These are phyloP conservation scores for Xiphophorus birchmanni DNA, from an alignment of 2,797 vertebrate species.

Conservation along the genomic window DNA sequence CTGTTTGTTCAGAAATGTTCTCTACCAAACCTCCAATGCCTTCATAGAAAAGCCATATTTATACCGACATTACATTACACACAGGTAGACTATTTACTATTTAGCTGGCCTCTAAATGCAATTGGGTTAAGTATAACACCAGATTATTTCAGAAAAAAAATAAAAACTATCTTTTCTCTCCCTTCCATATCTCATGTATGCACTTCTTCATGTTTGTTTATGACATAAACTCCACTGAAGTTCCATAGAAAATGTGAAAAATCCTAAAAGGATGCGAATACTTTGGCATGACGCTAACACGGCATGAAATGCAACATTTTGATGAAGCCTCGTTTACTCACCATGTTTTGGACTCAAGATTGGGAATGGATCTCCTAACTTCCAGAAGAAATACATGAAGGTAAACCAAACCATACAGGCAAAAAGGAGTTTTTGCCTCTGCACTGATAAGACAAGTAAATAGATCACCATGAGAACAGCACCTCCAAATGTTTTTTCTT, in stretches of 20 bases:
- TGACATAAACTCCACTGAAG: not conserved
- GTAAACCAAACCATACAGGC: slow-evolving; percentile 96
- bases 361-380: slow-evolving; percentile 96
- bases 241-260: not conserved
- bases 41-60: not conserved
- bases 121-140: not conserved
- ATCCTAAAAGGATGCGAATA: not conserved
- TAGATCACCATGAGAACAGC: not conserved
- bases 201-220: too few species aligned
- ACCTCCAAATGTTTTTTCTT: not conserved
- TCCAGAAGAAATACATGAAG: slow-evolving; percentile 99
- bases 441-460: slow-evolving; percentile 79
- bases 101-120: not conserved
- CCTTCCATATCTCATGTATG: not conserved
- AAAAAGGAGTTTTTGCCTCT: slow-evolving; percentile 92
- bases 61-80: not conserved
- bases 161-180: not conserved
- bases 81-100: not conserved
- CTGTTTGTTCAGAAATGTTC: not conserved
- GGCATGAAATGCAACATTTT: not conserved
- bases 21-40: not conserved
- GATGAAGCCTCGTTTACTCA: slow-evolving; percentile 65
- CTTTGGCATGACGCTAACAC: not conserved
- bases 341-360: slow-evolving; percentile 98
- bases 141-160: not conserved